These are phyloP conservation scores for Drosophila robusta DNA, from an alignment of 2,888 invertebrate genomes.

Conservation along the genomic window DNA sequence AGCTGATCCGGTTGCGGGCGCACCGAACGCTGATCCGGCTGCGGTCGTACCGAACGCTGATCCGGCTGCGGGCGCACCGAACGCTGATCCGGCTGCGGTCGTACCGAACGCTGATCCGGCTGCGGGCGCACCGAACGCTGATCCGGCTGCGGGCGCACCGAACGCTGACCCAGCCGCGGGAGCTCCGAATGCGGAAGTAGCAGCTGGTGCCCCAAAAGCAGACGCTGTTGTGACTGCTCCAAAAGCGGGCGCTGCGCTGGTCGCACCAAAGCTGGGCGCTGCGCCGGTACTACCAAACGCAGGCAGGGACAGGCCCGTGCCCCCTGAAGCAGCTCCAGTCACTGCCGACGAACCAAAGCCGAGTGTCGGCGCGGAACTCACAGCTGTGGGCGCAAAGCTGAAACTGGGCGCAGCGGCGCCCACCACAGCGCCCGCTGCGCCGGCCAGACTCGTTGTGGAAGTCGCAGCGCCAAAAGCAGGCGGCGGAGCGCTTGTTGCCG, in stretches of 20 bases:
- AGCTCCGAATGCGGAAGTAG: slow-evolving; percentile 48
- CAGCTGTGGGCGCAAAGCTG: slow-evolving; percentile 30
- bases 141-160: slow-evolving; percentile 14
- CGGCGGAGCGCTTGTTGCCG: slow-evolving; percentile 54
- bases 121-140: slow-evolving; percentile 32
- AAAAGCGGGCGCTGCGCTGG: slow-evolving; percentile 36
- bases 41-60: slow-evolving; percentile 19
- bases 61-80: slow-evolving; percentile 23
- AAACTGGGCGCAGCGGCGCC: slow-evolving; percentile 35
- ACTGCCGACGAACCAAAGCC: slow-evolving; percentile 64
- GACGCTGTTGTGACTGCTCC: slow-evolving; percentile 35
- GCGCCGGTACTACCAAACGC: slow-evolving; percentile 39
- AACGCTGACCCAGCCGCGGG: slow-evolving; percentile 42
- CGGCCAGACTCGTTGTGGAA: slow-evolving; percentile 34
- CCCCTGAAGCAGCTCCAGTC: slow-evolving; percentile 24
- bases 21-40: slow-evolving; percentile 25
- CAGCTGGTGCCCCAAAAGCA: slow-evolving; percentile 23
- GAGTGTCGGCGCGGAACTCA: slow-evolving; percentile 47
- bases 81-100: slow-evolving; percentile 14
- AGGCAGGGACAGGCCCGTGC: slow-evolving; percentile 10
- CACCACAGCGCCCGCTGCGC: slow-evolving; percentile 30
- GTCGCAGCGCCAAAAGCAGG: slow-evolving; percentile 54
- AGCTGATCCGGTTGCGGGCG: slow-evolving; percentile 1
- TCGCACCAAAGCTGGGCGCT: slow-evolving; percentile 26
- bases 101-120: slow-evolving; percentile 32